Evolutionary conservation across 1,140 invertebrate species (phyloP), one percentile per base, ranked within the genome.

Genomic region (Watersipora subatra): DNA sequence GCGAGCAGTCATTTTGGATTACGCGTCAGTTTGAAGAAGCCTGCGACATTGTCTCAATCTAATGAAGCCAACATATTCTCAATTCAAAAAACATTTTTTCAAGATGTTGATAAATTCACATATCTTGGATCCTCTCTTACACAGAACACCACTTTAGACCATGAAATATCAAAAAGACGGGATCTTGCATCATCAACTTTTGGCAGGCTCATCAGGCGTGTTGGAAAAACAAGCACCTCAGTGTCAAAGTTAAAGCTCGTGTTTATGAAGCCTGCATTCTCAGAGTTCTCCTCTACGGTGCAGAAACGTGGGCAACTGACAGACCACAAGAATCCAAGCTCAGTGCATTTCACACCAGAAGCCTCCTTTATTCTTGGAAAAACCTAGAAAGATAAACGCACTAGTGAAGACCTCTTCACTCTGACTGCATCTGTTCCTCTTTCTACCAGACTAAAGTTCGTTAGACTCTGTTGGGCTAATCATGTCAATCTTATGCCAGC

Each of bases 71-170:
- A 19, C 17, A 62, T 17, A 26, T 20, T 62, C 22, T 30, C n/a
- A 15, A 62, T 62, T 15, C 3, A n/a, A 7, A 7, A 62, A 12
- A n/a, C 30, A 30, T 17, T 7, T 3, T 22, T 62, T n/a, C 12
- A 19, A 19, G 61, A 20, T 15, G 15, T 62, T n/a, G 25, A 62
- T 26, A 62, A 62, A n/a, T 62, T 62, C 22, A 22, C 26, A 12
- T 62, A 62, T 62, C 15, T 62, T 62, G 61, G 61, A 15, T 62
- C 61, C 19, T 30, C 25, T 28, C n/a, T 62, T 27, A 20, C 61
- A 3, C 12, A 29, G 19, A 62, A 26, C 26, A 19, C 26, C n/a
- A 20, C 61, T 30, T 7, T 62, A 7, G 61, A 62, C 28, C 19
- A n/a, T 30, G 61, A 62, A 30, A n/a, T 62, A 19, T 19, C 7